Evolutionary conservation across 2,888 invertebrate species (phyloP).

Genomic region (Diachrysia chrysitis): DNA sequence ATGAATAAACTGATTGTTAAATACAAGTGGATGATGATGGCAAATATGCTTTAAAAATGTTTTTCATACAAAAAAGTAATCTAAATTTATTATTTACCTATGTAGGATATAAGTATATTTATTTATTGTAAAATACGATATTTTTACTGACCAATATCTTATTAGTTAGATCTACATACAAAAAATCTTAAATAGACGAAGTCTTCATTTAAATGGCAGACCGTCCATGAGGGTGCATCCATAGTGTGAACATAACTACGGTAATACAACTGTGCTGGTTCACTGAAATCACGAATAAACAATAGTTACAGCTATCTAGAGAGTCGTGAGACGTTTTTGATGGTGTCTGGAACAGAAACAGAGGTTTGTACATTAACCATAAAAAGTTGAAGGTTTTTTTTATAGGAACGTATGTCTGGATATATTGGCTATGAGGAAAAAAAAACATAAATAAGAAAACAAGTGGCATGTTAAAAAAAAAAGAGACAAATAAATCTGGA

Average conservation of each 20-base stretch:
- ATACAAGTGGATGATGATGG: no score
- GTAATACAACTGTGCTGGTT: conserved; percentile 42
- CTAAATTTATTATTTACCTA: no score
- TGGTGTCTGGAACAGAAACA: conserved; percentile 27
- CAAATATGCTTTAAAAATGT: no score
- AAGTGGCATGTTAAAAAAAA: no score
- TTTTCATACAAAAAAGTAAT: no score
- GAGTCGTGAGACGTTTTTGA: conserved; percentile 46
- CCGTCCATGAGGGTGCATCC: conserved; percentile 39
- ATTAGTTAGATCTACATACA: no score
- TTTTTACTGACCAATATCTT: no score
- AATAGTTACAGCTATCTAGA: conserved; percentile 44
- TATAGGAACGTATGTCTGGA: neutral
- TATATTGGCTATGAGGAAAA: neutral
- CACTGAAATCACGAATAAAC: conserved; percentile 58
- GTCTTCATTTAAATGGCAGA: conserved; percentile 10
- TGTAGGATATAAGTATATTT: no score
- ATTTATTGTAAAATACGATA: no score
- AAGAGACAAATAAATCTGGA: no score
- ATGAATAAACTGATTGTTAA: neutral
- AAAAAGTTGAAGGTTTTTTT: conserved; percentile 12
- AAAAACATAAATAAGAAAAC: neutral
- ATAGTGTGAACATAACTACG: conserved; percentile 29
- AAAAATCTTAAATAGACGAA: no score
- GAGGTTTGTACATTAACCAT: conserved; percentile 15